Evolutionary conservation across 2,888 invertebrate genomes (phyloP), one percentile per base, ranked within the genome.

Genomic region (Sisyra nigra): DNA sequence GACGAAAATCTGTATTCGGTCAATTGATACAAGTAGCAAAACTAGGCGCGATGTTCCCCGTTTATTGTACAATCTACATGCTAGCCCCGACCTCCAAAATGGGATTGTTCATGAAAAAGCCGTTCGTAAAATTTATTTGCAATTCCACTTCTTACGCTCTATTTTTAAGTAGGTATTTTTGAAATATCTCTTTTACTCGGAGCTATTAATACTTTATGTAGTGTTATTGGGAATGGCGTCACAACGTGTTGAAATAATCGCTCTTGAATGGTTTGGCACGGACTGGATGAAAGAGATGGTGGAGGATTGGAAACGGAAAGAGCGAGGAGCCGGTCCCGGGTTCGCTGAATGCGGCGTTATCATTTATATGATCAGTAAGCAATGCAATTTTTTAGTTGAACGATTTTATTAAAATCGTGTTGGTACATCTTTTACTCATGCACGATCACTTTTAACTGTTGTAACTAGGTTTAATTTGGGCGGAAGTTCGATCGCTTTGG

Each of bases 81-180:
- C 56, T 96, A 47, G 81, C 88, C 0, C 97, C 97, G 0, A 81
- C 84, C 46, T 89, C 89, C 0, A 76, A 77, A 42, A 78, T 87
- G 60, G 94, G 93, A 10, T 68, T 76, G 50, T 88, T 93, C 55
- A 86, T 96, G 81, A 85, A 91, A 58, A 94, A 96, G 59, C 97
- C 97, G 0, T 98, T 97, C 63, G 92, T 98, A 55, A 97, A 97
- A 63, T 98, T 98, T 66, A 92, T 98, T 53, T 88, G 89, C 51
- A 92, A 97, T 60, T 94, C 94, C 34, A 82, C 92, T 3, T 94
- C 96, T 2, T 98, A 97, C 58, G 83, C 91, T 59, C 79, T 89
- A 54, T 98, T 98, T 62, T 68, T 98, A 37, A 81, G 97, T 97
- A 67, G 82, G 89, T 75, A 46, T 35, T 17, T 10, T 32, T 11